These are phyloP conservation scores for Bostrychus sinensis DNA, from an alignment of 2,113 vertebrate genomes.

Conservation along the genomic window DNA sequence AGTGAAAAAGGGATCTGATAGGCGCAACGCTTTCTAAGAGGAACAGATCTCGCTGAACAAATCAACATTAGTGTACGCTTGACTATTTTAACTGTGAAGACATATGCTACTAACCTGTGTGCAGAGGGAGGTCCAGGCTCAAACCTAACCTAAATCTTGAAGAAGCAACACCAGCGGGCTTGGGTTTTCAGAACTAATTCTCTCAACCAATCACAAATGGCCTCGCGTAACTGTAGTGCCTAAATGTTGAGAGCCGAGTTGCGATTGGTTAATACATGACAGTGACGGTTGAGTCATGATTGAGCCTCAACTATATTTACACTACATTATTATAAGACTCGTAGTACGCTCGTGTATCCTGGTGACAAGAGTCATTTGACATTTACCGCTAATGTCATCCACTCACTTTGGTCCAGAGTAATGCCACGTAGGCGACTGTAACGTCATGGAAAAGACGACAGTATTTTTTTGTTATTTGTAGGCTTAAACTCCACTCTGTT, in stretches of 20 bases:
- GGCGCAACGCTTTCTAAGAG: background rate
- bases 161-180: constrained; percentile 7
- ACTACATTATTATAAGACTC: background rate
- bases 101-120: constrained; percentile 65
- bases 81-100: accelerated
- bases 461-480: no score
- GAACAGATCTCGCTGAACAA: background rate
- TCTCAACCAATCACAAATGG: constrained; percentile 64
- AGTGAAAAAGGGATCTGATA: background rate
- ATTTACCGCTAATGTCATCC: no score
- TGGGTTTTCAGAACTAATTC: constrained; percentile 17
- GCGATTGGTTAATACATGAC: constrained; percentile 56
- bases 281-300: background rate
- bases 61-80: no score
- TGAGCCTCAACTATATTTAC: background rate
- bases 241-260: constrained; percentile 34
- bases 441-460: no score
- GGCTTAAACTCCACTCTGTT: no score
- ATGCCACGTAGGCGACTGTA: no score
- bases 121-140: constrained; percentile 31
- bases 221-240: constrained; percentile 16
- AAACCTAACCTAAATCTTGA: constrained; percentile 32
- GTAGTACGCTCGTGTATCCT: no score
- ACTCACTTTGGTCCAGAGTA: no score
- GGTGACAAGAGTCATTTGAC: no score